Conservation (phyloP, 2,113 vertebrate species). For the Amphiprion percula region DNA sequence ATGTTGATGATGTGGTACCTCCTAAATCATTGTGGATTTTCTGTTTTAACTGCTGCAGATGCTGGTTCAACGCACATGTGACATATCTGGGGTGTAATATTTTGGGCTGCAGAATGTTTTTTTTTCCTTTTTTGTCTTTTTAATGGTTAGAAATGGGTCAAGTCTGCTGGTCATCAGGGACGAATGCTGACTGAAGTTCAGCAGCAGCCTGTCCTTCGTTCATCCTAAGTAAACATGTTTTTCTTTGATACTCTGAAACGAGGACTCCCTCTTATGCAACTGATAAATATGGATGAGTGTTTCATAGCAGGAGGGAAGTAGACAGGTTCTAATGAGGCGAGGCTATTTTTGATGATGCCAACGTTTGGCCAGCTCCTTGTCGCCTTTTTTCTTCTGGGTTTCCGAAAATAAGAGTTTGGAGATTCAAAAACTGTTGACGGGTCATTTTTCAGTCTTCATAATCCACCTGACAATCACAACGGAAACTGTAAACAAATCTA, state of each 20-base stretch:
- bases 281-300: constrained; percentile 73
- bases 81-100: not conserved
- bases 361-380: not conserved
- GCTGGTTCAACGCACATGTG: not conserved
- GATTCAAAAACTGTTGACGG: not conserved
- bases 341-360: constrained; percentile 46
- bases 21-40: not conserved
- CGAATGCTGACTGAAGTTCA: constrained; percentile 15
- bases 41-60: not conserved
- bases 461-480: constrained; percentile 5
- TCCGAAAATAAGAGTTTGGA: not conserved
- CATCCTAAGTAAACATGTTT: constrained; percentile 38
- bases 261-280: constrained; percentile 37
- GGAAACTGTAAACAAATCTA: not conserved
- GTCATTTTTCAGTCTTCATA: constrained; percentile 1
- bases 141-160: constrained; percentile 35
- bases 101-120: not conserved
- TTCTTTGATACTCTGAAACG: constrained; percentile 49
- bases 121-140: not conserved
- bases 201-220: constrained; percentile 32
- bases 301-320: constrained; percentile 39
- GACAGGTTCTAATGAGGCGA: constrained; percentile 47
- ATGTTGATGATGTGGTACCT: constrained; percentile 14
- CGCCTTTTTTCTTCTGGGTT: not conserved
- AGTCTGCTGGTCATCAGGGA: constrained; percentile 35